These are phyloP conservation scores for Sycon ciliatum DNA, from an alignment of 37 sponge, comb jelly and placozoan genomes.

Conservation along the genomic window DNA sequence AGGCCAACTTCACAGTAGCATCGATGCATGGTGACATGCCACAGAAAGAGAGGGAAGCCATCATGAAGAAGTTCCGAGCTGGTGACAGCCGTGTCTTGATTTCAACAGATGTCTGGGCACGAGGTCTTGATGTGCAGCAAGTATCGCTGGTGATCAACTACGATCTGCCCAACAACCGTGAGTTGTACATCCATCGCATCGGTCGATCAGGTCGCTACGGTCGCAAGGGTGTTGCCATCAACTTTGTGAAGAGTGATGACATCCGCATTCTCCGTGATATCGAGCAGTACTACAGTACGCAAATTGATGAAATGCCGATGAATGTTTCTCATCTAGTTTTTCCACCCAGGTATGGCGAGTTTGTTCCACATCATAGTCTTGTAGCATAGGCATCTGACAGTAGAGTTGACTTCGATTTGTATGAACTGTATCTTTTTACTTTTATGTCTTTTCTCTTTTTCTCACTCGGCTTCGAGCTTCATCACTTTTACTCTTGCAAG, in stretches of 20 bases:
- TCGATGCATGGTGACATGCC: slow-evolving; percentile 99
- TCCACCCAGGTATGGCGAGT: no score
- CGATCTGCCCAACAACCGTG: slow-evolving; percentile 97
- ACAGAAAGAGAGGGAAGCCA: slow-evolving; percentile 96
- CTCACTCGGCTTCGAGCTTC: no score
- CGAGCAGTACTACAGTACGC: slow-evolving; percentile 99
- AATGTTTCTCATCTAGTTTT: no score
- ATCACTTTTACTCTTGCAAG: no score
- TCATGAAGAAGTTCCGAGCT: slow-evolving; percentile 97
- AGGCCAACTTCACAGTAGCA: slow-evolving; percentile 98
- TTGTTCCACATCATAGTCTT: no score
- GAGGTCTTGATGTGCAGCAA: slow-evolving; percentile 98
- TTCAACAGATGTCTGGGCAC: slow-evolving; percentile 97
- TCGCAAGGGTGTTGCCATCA: slow-evolving; percentile 97
- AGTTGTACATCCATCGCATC: slow-evolving; percentile 98
- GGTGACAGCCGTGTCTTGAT: slow-evolving; percentile 98
- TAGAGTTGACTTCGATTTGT: no score
- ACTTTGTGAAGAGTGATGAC: slow-evolving; percentile 98
- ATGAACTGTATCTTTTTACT: no score
- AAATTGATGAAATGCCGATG: slow-evolving; percentile 99
- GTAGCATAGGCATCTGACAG: no score
- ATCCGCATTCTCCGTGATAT: slow-evolving; percentile 94
- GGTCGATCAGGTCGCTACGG: slow-evolving; percentile 98
- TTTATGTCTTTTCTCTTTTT: no score
- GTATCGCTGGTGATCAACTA: slow-evolving; percentile 99